phyloP scores from a whole-genome alignment of 1,140 invertebrate species.

The Sinonovacula constricta region DNA sequence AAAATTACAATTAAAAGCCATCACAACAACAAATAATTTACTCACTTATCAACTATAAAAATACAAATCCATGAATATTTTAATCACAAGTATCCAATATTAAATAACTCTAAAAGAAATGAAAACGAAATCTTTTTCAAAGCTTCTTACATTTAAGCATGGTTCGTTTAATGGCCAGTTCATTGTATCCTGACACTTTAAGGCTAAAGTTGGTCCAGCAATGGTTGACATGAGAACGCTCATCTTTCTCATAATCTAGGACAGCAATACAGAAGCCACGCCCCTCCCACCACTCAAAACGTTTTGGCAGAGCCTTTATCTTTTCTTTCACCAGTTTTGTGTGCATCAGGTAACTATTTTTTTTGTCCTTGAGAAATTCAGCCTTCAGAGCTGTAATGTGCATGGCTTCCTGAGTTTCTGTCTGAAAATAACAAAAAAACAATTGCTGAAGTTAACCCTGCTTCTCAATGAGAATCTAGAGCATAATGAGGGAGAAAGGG shows the following conservation, averaged over 20 bases:
- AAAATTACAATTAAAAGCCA: background rate
- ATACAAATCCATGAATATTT: background rate
- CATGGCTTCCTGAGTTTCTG: slow-evolving; percentile 6
- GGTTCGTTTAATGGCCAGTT: slow-evolving; percentile 49
- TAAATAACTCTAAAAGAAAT: background rate
- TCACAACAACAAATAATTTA: background rate
- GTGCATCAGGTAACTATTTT: slow-evolving; percentile 33
- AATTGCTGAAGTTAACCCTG: too few species aligned
- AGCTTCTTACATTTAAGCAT: slow-evolving; percentile 58
- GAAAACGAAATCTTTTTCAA: background rate
- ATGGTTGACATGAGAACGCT: slow-evolving; percentile 21
- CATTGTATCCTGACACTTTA: slow-evolving; percentile 51
- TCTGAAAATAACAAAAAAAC: slow-evolving; percentile 11
- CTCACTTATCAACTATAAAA: background rate
- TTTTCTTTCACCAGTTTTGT: slow-evolving; percentile 33
- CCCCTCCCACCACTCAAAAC: slow-evolving; percentile 60
- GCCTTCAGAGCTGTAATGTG: background rate
- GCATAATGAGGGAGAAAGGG: too few species aligned
- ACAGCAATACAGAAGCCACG: slow-evolving; percentile 55
- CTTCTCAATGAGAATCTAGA: too few species aligned
- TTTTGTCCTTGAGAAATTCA: slow-evolving; percentile 6
- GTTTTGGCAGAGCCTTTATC: slow-evolving; percentile 50
- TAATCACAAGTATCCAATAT: background rate
- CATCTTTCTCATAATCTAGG: slow-evolving; percentile 56
- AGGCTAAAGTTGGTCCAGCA: slow-evolving; percentile 57